Conservation (phyloP, 2,888 invertebrate genomes). For the Bellardia pandia region DNA sequence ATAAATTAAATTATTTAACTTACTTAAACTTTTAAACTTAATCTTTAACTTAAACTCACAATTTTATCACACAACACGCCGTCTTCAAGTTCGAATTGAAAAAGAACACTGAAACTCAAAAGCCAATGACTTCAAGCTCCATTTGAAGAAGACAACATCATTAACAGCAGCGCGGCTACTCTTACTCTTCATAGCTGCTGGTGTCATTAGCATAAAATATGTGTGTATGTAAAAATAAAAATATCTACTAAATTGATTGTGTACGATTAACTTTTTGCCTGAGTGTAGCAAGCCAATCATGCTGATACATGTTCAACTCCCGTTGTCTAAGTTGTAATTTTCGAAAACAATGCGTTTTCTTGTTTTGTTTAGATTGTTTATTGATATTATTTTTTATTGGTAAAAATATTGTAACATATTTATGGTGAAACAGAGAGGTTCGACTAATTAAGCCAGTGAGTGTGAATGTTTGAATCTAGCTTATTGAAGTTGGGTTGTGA, state of each 20-base stretch:
- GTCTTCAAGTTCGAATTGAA: too few relatives aligned
- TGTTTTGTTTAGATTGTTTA: conserved; percentile 10
- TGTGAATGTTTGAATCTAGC: neutral
- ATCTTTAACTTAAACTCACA: too few relatives aligned
- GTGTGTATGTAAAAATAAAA: neutral
- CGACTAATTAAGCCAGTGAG: neutral
- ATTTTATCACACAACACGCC: too few relatives aligned
- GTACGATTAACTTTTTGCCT: neutral
- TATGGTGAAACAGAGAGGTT: neutral
- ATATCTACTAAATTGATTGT: neutral
- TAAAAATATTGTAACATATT: neutral
- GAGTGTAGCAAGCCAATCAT: neutral
- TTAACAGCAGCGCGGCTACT: neutral
- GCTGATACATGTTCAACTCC: neutral
- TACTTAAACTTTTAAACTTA: too few relatives aligned
- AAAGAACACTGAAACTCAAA: too few relatives aligned
- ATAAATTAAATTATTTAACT: too few relatives aligned
- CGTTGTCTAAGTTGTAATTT: neutral
- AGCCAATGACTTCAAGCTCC: too few relatives aligned
- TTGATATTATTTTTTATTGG: neutral
- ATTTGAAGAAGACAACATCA: neutral
- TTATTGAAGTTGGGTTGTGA: too few relatives aligned
- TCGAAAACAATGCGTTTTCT: conserved; percentile 37
- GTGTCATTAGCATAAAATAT: conserved; percentile 33
- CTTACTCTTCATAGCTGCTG: neutral